phyloP scores from a whole-genome alignment of 2,113 vertebrate species.

The Callipepla squamata region DNA sequence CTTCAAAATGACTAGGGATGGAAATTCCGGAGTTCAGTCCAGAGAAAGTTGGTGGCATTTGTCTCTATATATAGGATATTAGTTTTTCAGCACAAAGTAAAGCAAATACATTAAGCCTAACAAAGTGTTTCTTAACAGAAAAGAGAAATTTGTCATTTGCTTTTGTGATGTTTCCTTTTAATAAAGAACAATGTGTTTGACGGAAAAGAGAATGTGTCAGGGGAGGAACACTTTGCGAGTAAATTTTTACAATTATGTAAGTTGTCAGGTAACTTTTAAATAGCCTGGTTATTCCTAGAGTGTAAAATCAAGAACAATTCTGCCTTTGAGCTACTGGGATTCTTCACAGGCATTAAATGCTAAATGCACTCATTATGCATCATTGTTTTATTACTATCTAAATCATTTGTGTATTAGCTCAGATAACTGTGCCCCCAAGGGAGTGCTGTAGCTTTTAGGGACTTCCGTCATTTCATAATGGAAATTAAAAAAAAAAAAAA shows the following conservation, averaged over 20 bases:
- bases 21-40: neutral
- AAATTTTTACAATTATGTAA: slow-evolving; percentile 26
- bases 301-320: slow-evolving; percentile 48
- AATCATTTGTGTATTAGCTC: slow-evolving; percentile 66
- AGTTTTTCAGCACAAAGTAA: neutral
- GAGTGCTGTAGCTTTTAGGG: slow-evolving; percentile 54
- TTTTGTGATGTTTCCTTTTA: slow-evolving; percentile 10
- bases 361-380: slow-evolving; percentile 59
- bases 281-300: slow-evolving; percentile 6
- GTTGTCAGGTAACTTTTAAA: neutral
- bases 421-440: slow-evolving; percentile 62
- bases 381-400: slow-evolving; percentile 73
- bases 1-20: neutral
- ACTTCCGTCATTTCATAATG: neutral
- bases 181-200: neutral
- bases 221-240: neutral
- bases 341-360: slow-evolving; percentile 63
- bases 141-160: neutral
- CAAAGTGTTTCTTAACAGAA: slow-evolving; percentile 16
- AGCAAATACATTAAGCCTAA: neutral
- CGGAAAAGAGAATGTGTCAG: neutral
- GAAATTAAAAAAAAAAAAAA: neutral
- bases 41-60: neutral
- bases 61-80: neutral
- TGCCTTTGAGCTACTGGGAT: slow-evolving; percentile 49